Evolutionary conservation across 2,888 invertebrate species (phyloP), one percentile per base, ranked within the genome.

Genomic region (Gymnoscelis rufifasciata): DNA sequence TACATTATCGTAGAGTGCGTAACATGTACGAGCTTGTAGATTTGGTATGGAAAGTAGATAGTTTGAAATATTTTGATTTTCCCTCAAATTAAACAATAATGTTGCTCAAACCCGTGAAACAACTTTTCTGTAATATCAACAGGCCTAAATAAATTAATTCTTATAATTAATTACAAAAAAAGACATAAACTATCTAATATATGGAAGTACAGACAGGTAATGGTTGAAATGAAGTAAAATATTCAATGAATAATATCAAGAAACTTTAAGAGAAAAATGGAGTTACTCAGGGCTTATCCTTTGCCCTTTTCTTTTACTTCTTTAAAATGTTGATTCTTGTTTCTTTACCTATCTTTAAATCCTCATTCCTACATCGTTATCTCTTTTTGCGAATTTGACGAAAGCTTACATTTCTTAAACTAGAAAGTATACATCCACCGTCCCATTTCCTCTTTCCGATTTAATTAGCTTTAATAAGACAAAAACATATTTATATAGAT

Each of bases 401-500:
- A 65, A 68, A 68, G 78, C 81, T 83, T 76, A 71, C 76, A 78
- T 79, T 75, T 77, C 77, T 78, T 74, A 71, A 75, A 70, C 64
- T 80, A 79, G 74, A 71, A 61, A 72, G 65, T 77, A 74, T 68
- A 78, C 78, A 83, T 77, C 81, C 83, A 83, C 88, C 87, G 88
- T 88, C 88, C 88, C 88, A 70, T 77, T 83, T 82, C 83, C 79
- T 83, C 83, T 86, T 76, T 82, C 83, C 80, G 75, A 72, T 74
- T n/a, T 74, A 71, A 77, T 76, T 87, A 86, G 86, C 82, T 84
- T 84, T 84, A 84, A 71, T 60, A 71, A 74, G 67, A 72, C 50
- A 72, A 69, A 76, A 76, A 79, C 76, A 79, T 84, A 83, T 83
- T 82, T 84, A 86, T 81, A 86, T 87, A 87, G 83, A 86, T 83